phyloP scores from a whole-genome alignment of 1,140 invertebrate genomes.

The Scylla paramamosain region DNA sequence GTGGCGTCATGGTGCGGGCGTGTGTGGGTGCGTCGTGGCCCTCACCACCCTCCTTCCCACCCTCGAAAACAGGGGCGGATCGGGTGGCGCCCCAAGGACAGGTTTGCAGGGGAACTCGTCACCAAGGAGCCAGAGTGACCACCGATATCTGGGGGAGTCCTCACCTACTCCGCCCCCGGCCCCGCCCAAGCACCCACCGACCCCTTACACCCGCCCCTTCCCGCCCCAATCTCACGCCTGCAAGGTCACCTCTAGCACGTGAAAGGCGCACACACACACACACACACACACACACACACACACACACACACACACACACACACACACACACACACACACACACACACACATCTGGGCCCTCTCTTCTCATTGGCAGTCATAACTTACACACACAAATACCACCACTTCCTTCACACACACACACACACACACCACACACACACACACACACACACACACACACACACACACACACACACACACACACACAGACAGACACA shows the following conservation, averaged over 20 bases:
- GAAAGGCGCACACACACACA: not conserved
- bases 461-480: too few relatives aligned
- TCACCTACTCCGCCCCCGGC: not conserved
- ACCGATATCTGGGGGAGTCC: not conserved
- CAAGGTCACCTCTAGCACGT: not conserved
- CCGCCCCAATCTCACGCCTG: not conserved
- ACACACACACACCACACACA: not conserved
- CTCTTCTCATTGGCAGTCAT: not conserved
- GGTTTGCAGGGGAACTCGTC: not conserved
- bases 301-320: not conserved
- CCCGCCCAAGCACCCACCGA: not conserved
- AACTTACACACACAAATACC: not conserved
- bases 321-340: not conserved
- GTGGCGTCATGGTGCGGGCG: conserved; percentile 28
- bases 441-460: not conserved
- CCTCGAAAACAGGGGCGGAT: conserved; percentile 14
- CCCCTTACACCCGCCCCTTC: not conserved
- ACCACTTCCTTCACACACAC: too few relatives aligned
- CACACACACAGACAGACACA: too few relatives aligned
- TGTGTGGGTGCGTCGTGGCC: not conserved
- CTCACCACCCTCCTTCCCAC: not conserved
- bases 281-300: not conserved
- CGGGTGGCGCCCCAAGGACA: conserved; percentile 1
- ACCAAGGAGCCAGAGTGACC: not conserved
- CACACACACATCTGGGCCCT: not conserved